Evolutionary conservation across 2,113 vertebrate genomes (phyloP), one percentile per base, ranked within the genome.

Genomic region (Anguilla japonica): DNA sequence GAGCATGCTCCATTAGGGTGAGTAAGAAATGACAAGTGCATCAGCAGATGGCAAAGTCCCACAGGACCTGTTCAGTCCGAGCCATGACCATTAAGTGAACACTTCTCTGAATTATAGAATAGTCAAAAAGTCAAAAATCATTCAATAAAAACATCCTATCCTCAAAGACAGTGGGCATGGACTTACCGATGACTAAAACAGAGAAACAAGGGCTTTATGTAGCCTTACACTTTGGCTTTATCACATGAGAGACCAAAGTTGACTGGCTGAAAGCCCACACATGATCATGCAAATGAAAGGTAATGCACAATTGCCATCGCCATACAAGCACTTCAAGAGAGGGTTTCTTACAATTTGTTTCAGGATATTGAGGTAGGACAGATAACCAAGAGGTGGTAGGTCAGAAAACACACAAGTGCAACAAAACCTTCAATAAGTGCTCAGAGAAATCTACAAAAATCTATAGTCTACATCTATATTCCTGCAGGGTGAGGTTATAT

Each of bases 81-180:
- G n/a, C 29, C 71, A 75, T 75, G 71, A 75, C 71, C 71, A n/a
- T 71, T 71, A 22, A 71, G 63, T 34, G n/a, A 75, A 75, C 60
- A 71, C 5, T 71, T 75, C 71, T 26, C n/a, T 34, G 71, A 75
- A 75, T 75, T 13, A 34, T 29, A 29, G 34, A 75, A 75, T n/a
- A 75, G 34, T 34, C 34, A 34, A 34, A 34, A 34, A 34, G 34
- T 34, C 34, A 34, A 34, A 34, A 34, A 34, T 34, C 34, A 34
- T 34, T 34, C 34, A 34, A 34, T 34, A 34, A 34, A 34, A 34
- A 34, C 34, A n/a, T 75, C 26, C 34, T n/a, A 75, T 75, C 29
- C 13, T 75, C 71, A 75, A 75, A 75, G 71, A 75, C 26, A 75
- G 26, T n/a, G 71, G n/a, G 11, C n/a, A 11, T 34, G 11, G 34